Evolutionary conservation across 2,888 invertebrate genomes (phyloP), one percentile per base, ranked within the genome.

Genomic region (Cerceris ruficornis): DNA sequence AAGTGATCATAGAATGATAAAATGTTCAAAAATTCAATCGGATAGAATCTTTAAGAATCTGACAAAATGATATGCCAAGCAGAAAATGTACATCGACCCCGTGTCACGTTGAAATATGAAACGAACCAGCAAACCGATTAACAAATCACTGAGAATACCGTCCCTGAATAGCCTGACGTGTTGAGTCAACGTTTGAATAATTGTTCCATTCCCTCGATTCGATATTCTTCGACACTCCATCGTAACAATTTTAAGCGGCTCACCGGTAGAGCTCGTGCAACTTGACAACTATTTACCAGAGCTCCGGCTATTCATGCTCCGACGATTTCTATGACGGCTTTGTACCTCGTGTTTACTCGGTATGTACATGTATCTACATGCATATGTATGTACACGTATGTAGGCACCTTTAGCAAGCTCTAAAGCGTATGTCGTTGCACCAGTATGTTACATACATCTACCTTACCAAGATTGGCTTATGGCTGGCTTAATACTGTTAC

Each of bases 401-500:
- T 46, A 46, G 9, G 46, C 46, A 46, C 28, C 46, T 46, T 46
- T 13, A 46, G 46, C 13, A 46, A 46, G 58, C 58, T 43, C 7
- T 46, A 28, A 49, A 57, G n/a, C 42, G n/a, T 59, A 54, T 61
- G 49, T 46, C 41, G 49, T 39, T 52, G 13, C 15, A 7, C 15
- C 7, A 28, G n/a, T 15, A 15, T 28, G 49, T n/a, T 9, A 43
- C 14, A 41, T 50, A 70, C 57, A 60, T 43, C 52, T 28, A 28
- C 28, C 41, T 69, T 70, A 28, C 57, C 65, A 41, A 60, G 70
- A 49, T 76, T 80, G 71, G 59, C 69, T 81, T 60, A 69, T 28
- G 4, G 42, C 49, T 13, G 28, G 59, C 39, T 75, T 80, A 80
- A 75, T 42, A 52, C 17, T 54, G 49, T 69, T 64, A 50, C 42